Evolutionary conservation across 2,888 invertebrate species (phyloP), one percentile per base, ranked within the genome.

Genomic region (Chamaedrilus cognettii): DNA sequence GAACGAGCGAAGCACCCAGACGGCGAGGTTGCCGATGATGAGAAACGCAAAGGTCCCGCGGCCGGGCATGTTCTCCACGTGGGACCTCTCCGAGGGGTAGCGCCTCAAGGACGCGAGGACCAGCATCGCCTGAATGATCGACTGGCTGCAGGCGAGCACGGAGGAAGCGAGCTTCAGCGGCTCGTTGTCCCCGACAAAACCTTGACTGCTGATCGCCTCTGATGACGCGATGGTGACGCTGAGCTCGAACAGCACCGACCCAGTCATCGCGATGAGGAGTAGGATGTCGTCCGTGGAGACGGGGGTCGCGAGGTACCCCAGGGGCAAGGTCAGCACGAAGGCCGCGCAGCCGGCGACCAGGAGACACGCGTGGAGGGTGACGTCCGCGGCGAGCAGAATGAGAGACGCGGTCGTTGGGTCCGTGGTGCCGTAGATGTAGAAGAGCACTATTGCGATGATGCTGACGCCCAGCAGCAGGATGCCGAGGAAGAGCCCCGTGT

Each of bases 251-350:
- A 92, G 88, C 86, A 96, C 96, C 64, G 96, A 88, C 66, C 96
- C 97, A 80, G 95, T 93, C 33, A 94, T 93, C 51, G 96, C 95
- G 49, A 96, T 91, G 77, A 95, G 91, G 61, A 96, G 88, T 72
- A 97, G 86, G 76, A 96, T 93, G 84, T 96, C 80, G 70, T 82
- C 81, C 28, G 82, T 65, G 2, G 67, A 64, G 33, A 67, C 64
- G 28, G 61, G 61, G 28, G 65, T 69, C 2, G 66, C 67, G 19
- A 52, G 64, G 56, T 62, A 62, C 4, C 60, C 68, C 51, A 81
- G 74, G 26, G 56, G 62, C 2, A 35, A 30, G 5, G 68, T 65
- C 49, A 55, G 42, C 69, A 76, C 73, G 55, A 78, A 51, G 32
- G 77, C 78, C 28, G 76, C 76, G 62, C 74, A 60, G 35, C 75